A percentile compares a stretch with the other conserved stretches of the same genome.
Conservation (phyloP, 2,113 vertebrate genomes). For the Percopsis transmontana region DNA sequence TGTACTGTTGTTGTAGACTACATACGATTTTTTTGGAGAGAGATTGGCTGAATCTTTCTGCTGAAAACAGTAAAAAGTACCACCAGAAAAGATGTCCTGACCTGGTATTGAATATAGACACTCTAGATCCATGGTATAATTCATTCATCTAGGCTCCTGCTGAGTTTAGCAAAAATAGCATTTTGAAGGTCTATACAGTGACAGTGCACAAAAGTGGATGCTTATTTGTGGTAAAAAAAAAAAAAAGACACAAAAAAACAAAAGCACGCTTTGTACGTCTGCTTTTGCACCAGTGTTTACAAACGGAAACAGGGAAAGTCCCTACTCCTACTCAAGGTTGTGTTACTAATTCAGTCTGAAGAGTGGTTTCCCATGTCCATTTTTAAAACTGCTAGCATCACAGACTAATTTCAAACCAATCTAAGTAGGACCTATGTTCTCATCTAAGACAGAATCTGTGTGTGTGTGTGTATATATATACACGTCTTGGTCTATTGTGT, state of each 20-base stretch:
- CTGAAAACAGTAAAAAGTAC: not conserved
- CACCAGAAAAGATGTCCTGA: not conserved
- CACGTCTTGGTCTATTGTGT: not conserved
- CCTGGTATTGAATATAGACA: not conserved
- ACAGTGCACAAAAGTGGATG: constrained; percentile 14
- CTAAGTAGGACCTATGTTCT: not conserved
- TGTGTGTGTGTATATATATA: not conserved
- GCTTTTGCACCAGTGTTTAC: constrained; percentile 11
- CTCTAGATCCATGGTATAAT: not conserved
- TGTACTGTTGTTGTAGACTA: no score
- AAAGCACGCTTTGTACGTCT: not conserved
- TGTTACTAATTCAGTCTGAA: constrained; percentile 44
- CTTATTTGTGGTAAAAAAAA: constrained; percentile 11
- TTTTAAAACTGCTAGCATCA: constrained; percentile 16
- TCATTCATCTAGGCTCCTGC: not conserved
- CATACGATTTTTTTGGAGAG: no score
- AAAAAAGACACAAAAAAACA: constrained; percentile 9
- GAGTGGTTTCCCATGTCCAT: constrained; percentile 31
- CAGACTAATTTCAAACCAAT: constrained; percentile 19
- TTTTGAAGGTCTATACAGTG: constrained; percentile 2
- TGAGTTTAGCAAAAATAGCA: not conserved
- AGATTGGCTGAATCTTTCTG: no score
- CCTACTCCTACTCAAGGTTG: constrained; percentile 21
- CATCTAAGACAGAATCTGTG: not conserved
- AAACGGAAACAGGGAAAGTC: constrained; percentile 51